These are phyloP conservation scores for Ferdinandea cuprea DNA, from an alignment of 2,888 invertebrate genomes.

Conservation along the genomic window DNA sequence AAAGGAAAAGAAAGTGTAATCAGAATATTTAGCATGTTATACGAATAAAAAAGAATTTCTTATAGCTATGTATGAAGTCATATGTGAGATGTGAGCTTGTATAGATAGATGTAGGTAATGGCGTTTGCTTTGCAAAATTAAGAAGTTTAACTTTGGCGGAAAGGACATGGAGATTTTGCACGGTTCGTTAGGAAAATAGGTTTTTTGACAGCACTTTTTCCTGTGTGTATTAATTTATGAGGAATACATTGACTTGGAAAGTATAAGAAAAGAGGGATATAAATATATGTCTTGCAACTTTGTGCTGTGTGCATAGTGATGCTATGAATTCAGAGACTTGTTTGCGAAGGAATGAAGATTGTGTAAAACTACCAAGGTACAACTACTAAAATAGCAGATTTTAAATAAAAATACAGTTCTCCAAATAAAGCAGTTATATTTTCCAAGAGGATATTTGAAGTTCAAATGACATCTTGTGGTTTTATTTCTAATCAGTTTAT, in stretches of 20 bases:
- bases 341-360: too few species aligned
- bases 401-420: too few species aligned
- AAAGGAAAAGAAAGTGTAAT: slow-evolving; percentile 52
- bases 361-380: too few species aligned
- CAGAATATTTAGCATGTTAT: slow-evolving; percentile 54
- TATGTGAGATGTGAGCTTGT: slow-evolving; percentile 40
- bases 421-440: too few species aligned
- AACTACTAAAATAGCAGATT: too few species aligned
- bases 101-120: slow-evolving; percentile 57
- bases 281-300: too few species aligned
- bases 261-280: too few species aligned
- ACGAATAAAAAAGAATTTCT: slow-evolving; percentile 48
- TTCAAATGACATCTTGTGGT: too few species aligned
- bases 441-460: too few species aligned
- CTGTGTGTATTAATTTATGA: background rate
- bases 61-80: slow-evolving; percentile 5
- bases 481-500: too few species aligned
- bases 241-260: background rate
- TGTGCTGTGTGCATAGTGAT: too few species aligned
- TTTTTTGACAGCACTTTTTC: background rate
- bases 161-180: slow-evolving; percentile 43
- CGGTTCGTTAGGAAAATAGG: slow-evolving; percentile 69
- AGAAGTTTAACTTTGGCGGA: slow-evolving; percentile 63
- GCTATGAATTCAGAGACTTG: too few species aligned
- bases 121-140: slow-evolving; percentile 67